These are phyloP conservation scores for Calidris pugnax DNA, from an alignment of 2,113 vertebrate species.

Conservation along the genomic window DNA sequence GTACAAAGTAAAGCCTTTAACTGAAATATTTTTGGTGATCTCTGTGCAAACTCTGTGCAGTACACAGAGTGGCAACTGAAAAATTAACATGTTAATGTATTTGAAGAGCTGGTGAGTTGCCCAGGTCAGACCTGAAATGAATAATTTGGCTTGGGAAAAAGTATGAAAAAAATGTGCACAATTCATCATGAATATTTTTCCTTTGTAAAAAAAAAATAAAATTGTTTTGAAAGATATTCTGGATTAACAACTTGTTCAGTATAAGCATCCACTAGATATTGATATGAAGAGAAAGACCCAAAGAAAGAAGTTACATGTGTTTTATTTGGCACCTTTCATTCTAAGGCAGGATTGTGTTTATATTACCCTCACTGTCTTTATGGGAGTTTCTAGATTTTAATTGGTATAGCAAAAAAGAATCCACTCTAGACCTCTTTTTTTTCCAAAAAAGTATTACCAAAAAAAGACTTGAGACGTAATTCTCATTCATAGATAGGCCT, in stretches of 20 bases:
- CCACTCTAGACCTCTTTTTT: background rate
- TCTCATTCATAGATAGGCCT: background rate
- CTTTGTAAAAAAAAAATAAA: background rate
- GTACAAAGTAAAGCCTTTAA: slow-evolving; percentile 42
- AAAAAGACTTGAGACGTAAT: background rate
- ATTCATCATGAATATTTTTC: background rate
- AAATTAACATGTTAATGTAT: background rate
- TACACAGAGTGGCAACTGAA: background rate
- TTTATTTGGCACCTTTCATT: background rate
- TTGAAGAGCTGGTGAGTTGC: background rate
- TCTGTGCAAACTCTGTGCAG: background rate
- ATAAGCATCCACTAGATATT: background rate
- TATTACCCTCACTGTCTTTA: background rate
- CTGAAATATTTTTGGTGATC: background rate
- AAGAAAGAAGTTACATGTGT: background rate
- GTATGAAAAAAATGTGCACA: background rate
- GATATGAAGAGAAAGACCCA: background rate
- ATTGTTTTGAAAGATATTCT: background rate
- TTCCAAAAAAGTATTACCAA: background rate
- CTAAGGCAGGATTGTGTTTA: background rate
- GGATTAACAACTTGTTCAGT: background rate
- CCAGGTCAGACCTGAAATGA: background rate
- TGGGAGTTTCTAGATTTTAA: background rate
- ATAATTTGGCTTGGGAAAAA: background rate
- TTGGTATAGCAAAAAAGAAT: background rate